phyloP scores from a whole-genome alignment of 2,113 vertebrate genomes.

The Cavia aperea region DNA sequence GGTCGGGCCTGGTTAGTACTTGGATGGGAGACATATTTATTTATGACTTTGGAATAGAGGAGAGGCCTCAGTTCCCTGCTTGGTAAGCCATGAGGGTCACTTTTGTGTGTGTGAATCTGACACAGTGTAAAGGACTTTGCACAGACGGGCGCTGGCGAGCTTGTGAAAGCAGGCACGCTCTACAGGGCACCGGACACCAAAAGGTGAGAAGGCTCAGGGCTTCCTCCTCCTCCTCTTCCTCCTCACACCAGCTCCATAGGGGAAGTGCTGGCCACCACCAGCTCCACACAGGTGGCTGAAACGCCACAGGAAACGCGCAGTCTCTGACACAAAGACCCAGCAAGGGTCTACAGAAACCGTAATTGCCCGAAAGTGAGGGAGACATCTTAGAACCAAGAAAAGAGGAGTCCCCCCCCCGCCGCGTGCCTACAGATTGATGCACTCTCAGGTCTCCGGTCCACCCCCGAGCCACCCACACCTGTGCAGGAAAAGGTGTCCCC shows the following conservation, averaged over 20 bases:
- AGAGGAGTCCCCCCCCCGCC: neutral
- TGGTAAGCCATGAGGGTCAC: neutral
- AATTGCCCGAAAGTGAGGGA: neutral
- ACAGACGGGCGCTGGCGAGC: neutral
- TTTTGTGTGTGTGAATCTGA: neutral
- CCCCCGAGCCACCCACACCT: neutral
- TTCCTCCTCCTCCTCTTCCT: no score
- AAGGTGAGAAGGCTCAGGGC: neutral
- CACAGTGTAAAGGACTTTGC: neutral
- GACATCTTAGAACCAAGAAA: neutral
- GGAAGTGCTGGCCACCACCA: neutral
- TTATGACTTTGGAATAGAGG: neutral
- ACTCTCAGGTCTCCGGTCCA: neutral
- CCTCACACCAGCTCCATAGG: no score
- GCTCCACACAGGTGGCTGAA: neutral
- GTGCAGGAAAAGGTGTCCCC: neutral
- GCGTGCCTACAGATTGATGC: neutral
- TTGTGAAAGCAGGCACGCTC: neutral
- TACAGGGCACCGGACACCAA: neutral
- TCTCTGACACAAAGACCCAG: neutral
- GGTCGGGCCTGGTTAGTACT: no score
- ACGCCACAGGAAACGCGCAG: neutral
- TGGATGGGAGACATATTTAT: neutral
- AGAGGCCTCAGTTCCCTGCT: neutral
- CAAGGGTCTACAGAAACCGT: neutral